These are phyloP conservation scores for Podarcis lilfordi DNA, from an alignment of 2,797 vertebrate genomes.

Conservation along the genomic window DNA sequence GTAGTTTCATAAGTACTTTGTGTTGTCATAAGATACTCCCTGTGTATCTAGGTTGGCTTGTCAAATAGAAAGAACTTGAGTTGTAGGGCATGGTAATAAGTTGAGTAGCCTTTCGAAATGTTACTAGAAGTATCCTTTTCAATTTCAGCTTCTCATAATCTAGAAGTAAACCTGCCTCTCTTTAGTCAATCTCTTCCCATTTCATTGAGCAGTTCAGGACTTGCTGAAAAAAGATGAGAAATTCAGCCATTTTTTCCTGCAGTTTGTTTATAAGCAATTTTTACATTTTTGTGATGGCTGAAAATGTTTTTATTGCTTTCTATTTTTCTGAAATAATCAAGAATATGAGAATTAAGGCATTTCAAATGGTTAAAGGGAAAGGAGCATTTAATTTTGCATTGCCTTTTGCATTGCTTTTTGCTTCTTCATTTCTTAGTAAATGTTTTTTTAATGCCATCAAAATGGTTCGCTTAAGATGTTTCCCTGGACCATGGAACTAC, in stretches of 20 bases:
- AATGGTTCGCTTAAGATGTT: background rate
- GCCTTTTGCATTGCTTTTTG: background rate
- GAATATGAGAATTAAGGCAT: background rate
- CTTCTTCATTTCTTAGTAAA: background rate
- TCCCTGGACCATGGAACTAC: background rate
- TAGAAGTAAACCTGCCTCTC: no score
- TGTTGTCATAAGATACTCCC: slow-evolving; percentile 8
- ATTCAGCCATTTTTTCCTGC: no score
- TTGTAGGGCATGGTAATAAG: background rate
- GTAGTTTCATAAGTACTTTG: background rate
- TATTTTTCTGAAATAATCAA: background rate
- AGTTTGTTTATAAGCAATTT: background rate
- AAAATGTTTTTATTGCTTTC: background rate
- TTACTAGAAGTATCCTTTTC: background rate
- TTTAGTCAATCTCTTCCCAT: background rate
- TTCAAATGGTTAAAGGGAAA: background rate
- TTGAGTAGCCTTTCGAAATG: background rate
- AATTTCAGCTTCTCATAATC: background rate
- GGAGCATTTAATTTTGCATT: background rate
- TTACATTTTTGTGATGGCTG: background rate
- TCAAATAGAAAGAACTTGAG: background rate
- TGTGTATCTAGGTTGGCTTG: background rate
- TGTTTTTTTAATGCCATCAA: background rate
- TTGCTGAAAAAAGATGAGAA: background rate
- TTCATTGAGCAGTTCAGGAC: background rate